These are phyloP conservation scores for Microchrysa polita DNA, from an alignment of 2,888 invertebrate genomes.

Conservation along the genomic window DNA sequence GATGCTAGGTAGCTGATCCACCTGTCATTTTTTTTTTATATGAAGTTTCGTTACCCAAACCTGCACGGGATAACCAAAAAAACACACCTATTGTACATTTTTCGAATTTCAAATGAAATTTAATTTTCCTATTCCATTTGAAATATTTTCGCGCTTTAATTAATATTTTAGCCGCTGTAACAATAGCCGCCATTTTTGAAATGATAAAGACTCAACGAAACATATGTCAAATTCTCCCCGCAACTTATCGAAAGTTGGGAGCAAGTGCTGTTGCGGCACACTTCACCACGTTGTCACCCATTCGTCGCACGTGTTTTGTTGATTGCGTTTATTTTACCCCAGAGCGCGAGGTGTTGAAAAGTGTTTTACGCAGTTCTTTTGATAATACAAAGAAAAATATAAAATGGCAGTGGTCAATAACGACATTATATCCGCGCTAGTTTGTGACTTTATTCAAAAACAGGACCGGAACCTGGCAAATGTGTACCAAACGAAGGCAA, in stretches of 20 bases:
- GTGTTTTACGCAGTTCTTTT: slow-evolving; percentile 4
- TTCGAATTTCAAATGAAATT: too few species aligned
- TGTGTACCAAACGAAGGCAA: slow-evolving; percentile 75
- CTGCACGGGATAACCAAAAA: too few species aligned
- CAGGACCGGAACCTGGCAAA: slow-evolving; percentile 74
- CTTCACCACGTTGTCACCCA: neutral
- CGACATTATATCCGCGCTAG: slow-evolving; percentile 67
- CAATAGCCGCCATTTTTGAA: neutral
- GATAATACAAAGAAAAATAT: slow-evolving; percentile 36
- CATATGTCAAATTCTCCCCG: neutral
- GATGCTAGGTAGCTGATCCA: too few species aligned
- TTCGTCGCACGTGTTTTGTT: slow-evolving; percentile 9
- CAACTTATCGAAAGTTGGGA: neutral
- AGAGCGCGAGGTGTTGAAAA: neutral
- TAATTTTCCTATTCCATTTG: too few species aligned
- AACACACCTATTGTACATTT: too few species aligned
- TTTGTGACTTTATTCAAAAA: slow-evolving; percentile 73
- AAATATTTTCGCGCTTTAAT: too few species aligned
- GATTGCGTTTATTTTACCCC: too few species aligned
- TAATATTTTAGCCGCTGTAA: neutral
- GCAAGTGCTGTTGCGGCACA: neutral
- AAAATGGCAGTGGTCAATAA: slow-evolving; percentile 66
- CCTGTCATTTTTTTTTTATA: too few species aligned
- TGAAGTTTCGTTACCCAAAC: too few species aligned
- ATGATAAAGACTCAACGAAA: slow-evolving; percentile 1